Evolutionary conservation across 2,888 invertebrate species (phyloP), one percentile per base, ranked within the genome.

Genomic region (Vanessa cardui): DNA sequence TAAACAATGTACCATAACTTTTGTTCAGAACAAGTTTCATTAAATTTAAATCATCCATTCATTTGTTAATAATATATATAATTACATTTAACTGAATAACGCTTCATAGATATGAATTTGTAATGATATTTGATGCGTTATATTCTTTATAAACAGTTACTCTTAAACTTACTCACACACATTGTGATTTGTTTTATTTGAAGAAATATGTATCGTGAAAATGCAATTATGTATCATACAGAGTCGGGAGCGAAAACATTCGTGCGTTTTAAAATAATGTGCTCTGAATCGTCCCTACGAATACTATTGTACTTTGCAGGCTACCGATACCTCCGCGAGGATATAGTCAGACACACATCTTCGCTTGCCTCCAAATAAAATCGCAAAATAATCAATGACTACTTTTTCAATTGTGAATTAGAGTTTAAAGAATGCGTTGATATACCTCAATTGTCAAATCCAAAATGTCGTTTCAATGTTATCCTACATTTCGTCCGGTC

Each of bases 251-350:
- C 64, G 12, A 52, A 52, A 62, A 47, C 26, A 68, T 58, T 71
- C 69, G 76, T 74, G 74, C 74, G 70, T 64, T 45, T 26, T 67
- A 69, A 73, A 66, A 54, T 52, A 64, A 63, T 68, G 69, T 72
- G 72, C 69, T 66, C 50, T 62, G 66, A 69, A 62, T 63, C 61
- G 68, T 62, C 50, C 62, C 86, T 87, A 88, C 80, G 52, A 72
- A 76, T 72, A 70, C 89, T 88, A 89, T 89, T 89, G 90, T 88
- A 89, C 88, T 91, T 77, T 84, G 85, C 89, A 88, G 89, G 88
- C 85, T 84, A 83, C 75, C 78, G 79, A 77, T 82, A 79, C 72
- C 65, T 73, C 64, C 64, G 49, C 68, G 59, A 63, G 68, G 45
- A 68, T 65, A 68, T 68, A 49, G 15, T 52, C 45, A 18, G 66